Conservation (phyloP, 2,113 vertebrate species). For the Malaclemys terrapin region DNA sequence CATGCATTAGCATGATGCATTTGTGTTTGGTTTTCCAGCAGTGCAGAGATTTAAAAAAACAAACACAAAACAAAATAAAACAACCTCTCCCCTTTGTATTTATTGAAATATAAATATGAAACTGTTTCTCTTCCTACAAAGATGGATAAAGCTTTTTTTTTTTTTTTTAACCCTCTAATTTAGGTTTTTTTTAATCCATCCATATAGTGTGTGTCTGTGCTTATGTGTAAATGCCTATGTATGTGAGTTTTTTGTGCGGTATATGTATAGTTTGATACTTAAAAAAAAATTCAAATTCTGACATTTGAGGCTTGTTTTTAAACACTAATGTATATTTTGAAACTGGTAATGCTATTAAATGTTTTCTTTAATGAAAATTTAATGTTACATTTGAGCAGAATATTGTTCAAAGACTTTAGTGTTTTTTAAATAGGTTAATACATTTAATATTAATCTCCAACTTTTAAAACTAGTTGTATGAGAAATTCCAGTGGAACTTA, state of each 20-base stretch:
- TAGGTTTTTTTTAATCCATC: not conserved
- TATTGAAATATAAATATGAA: not conserved
- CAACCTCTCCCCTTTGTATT: not conserved
- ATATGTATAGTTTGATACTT: not conserved
- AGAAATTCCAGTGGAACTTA: not conserved
- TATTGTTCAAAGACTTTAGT: not conserved
- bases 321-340: not conserved
- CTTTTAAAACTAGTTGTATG: not conserved
- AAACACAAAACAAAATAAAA: not conserved
- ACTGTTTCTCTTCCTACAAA: not conserved
- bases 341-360: not conserved
- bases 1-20: not conserved
- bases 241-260: not conserved
- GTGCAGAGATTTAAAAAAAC: not conserved
- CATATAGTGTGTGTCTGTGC: slow-evolving; percentile 9
- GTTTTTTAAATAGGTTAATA: not conserved
- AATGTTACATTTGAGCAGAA: not conserved
- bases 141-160: not conserved
- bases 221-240: slow-evolving; percentile 63
- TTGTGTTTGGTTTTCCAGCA: not conserved
- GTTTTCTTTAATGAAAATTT: not conserved
- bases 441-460: not conserved
- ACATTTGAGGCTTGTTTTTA: slow-evolving; percentile 1
- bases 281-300: not conserved
- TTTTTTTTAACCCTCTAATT: not conserved